Conservation (phyloP, 2,113 vertebrate genomes). For the Carassius auratus region DNA sequence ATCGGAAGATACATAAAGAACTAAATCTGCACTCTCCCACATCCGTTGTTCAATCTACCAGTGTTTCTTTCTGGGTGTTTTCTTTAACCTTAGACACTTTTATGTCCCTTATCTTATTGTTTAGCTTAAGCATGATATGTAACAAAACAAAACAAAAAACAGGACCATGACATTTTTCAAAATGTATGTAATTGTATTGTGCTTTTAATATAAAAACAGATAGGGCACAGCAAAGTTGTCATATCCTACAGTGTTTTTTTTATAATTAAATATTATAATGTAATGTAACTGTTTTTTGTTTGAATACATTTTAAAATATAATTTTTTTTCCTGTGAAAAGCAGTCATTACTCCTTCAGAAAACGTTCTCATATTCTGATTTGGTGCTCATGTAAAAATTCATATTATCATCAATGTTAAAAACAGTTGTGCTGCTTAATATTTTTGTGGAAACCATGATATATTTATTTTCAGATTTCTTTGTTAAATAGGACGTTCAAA, state of each 20-base stretch:
- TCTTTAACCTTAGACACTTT: not conserved
- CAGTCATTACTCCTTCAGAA: not conserved
- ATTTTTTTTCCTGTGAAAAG: not conserved
- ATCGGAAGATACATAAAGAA: constrained; percentile 11
- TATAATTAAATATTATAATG: no score
- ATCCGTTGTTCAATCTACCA: not conserved
- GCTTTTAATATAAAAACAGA: not conserved
- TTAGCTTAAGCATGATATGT: not conserved
- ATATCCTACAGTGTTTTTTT: not conserved
- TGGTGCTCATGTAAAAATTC: no score
- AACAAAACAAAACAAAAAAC: not conserved
- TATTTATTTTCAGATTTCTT: not conserved
- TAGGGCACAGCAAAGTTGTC: not conserved
- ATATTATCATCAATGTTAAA: no score
- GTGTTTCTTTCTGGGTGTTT: not conserved
- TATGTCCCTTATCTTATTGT: not conserved
- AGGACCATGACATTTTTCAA: not conserved
- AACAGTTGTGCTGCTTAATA: not conserved
- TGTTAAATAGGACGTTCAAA: no score
- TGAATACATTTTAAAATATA: not conserved
- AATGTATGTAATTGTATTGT: not conserved
- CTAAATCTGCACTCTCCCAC: not conserved
- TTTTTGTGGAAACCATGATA: not conserved
- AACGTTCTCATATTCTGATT: no score
- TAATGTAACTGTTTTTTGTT: not conserved